Conservation (phyloP, 2,888 invertebrate species). For the Hirtodrosophila confusa region DNA sequence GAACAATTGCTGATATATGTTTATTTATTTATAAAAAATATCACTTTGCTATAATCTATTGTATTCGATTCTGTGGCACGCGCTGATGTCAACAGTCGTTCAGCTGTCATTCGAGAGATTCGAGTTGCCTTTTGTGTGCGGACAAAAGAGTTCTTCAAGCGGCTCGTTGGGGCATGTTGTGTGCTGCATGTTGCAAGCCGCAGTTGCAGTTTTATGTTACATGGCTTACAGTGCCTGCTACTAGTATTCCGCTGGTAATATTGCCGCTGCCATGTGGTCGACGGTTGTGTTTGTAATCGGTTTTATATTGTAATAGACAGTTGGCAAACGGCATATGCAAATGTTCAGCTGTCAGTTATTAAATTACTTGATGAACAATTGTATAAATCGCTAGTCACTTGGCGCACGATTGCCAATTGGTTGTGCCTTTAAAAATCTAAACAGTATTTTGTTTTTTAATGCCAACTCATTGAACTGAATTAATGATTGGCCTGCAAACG, state of each 20-base stretch:
- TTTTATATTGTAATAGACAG: constrained; percentile 46
- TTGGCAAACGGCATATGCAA: constrained; percentile 47
- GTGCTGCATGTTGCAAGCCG: constrained; percentile 63
- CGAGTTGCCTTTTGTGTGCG: constrained; percentile 23
- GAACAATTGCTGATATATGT: not conserved
- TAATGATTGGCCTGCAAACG: not conserved
- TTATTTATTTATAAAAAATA: too few relatives aligned
- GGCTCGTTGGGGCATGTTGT: constrained; percentile 37
- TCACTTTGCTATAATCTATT: constrained; percentile 5
- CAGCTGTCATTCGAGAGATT: constrained; percentile 47
- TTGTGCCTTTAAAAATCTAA: constrained; percentile 4
- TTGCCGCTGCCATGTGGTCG: constrained; percentile 27
- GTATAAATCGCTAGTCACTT: constrained; percentile 25
- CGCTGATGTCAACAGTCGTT: constrained; percentile 60
- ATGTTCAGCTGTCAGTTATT: constrained; percentile 54
- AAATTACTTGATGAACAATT: constrained; percentile 66
- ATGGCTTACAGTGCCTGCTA: constrained; percentile 52
- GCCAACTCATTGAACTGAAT: constrained; percentile 38
- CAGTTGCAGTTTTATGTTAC: constrained; percentile 46
- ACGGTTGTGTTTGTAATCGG: constrained; percentile 30
- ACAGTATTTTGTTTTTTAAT: constrained; percentile 11
- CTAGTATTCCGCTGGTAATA: constrained; percentile 42
- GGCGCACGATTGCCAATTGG: constrained; percentile 47
- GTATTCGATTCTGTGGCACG: constrained; percentile 45
- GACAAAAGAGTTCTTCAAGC: constrained; percentile 49